Base-by-base conservation (phyloP, 1,140 invertebrate genomes). In the Octopus bimaculoides region DNA sequence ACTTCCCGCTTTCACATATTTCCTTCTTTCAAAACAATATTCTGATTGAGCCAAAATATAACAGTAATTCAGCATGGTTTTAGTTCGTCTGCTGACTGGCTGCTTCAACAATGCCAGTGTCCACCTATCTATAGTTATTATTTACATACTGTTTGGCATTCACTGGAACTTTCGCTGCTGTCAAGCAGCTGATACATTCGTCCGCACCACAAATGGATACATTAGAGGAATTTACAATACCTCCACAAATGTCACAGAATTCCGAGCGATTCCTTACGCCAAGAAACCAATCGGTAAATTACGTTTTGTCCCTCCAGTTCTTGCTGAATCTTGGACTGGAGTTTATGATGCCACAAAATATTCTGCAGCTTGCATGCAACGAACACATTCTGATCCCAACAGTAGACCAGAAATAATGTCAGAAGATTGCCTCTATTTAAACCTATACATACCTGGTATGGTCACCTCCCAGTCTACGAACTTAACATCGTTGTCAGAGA, bases 401-500 rank as follows among this genome's bases (percentile, higher is more conserved):
- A 14, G 77, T n/a, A 20, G 61, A 26, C 73, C 54, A 4, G 83
- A 79, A 10, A 53, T 93, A 54, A 90, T 97, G 81, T 96, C 93
- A 20, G 97, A 99, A 92, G 97, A 99, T 91, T 99, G 97, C 90
- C 93, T 99, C 10, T 96, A 96, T 89, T 92, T 98, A 78, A 98
- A 97, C 89, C 95, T 99, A 14, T 93, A 91, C 90, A 86, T 93
- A 83, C 96, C 96, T 4, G 53, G 91, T 93, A 74, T 78, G 5
- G 14, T 75, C 4, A 5, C 75, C 14, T 61, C 66, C 54, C 61
- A 3, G 5, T 14, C 8, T 17, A 41, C 26, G 26, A 41, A 41
- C 26, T 41, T 41, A 3, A 41, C 26, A 41, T 41, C 26, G 9
- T 20, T 77, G 20, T 0, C 17, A 6, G 14, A 71, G 6, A 94